A percentile compares a stretch with the other conserved stretches of the same genome.
phyloP scores from a whole-genome alignment of 2,113 vertebrate genomes.

The Grammomys surdaster region DNA sequence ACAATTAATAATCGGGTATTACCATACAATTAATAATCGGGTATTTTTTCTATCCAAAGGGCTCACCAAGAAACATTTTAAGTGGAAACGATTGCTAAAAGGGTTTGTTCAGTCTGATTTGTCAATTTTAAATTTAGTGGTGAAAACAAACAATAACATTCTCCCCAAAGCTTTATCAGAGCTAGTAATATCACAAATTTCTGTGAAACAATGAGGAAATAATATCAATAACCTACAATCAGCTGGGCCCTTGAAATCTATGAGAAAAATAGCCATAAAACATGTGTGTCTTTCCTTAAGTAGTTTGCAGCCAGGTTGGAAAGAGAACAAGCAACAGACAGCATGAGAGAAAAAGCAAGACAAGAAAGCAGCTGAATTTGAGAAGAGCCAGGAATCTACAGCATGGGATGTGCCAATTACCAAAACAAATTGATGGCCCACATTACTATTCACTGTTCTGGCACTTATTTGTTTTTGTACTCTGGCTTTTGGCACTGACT shows the following conservation, averaged over 20 bases:
- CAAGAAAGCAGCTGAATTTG: conserved; percentile 31
- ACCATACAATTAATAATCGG: background rate
- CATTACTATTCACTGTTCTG: background rate
- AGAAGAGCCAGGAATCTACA: conserved; percentile 17
- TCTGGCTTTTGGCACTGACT: conserved; percentile 18
- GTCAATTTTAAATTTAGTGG: background rate
- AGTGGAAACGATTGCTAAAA: background rate
- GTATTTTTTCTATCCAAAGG: conserved; percentile 4
- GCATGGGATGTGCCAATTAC: conserved; percentile 28
- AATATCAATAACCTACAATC: background rate
- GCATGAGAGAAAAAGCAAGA: background rate
- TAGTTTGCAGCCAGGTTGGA: conserved; percentile 23
- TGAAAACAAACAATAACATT: background rate
- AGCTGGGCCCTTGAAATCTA: background rate
- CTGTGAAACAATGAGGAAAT: background rate
- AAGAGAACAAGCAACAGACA: conserved; percentile 41
- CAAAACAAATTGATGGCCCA: conserved; percentile 42
- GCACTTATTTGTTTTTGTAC: conserved; percentile 49
- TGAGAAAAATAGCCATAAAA: background rate
- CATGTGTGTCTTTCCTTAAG: conserved; percentile 16
- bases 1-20: background rate
- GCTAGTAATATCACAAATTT: background rate
- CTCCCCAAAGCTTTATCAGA: background rate
- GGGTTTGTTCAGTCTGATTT: background rate
- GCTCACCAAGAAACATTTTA: background rate